Evolutionary conservation across 2,797 vertebrate species (phyloP), one percentile per base, ranked within the genome.

Genomic region (Galago senegalensis): DNA sequence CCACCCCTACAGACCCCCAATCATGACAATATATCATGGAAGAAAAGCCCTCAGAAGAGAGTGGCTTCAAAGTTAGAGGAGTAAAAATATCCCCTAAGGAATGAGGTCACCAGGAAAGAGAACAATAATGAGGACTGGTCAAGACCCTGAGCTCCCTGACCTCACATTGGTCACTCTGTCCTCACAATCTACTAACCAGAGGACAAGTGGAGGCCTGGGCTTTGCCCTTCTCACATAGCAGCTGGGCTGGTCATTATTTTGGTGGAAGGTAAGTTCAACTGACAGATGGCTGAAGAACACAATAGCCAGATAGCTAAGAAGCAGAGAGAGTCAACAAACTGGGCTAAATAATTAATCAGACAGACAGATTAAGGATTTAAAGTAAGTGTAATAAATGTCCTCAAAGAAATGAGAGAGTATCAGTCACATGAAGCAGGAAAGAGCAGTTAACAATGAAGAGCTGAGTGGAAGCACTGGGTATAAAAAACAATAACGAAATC

Each of bases 401-500:
- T 70, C 17, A 76, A 90, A 60, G 70, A 76, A 23, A 82, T 11
- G 27, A 90, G 79, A 69, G n/a, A 29, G 18, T 82, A 56, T 70
- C 61, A 21, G 61, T 81, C 69, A 25, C 21, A 34, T 67, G 61
- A 81, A 43, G 7, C 40, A 56, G 4, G 7, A 75, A 85, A 46
- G 34, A 65, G 17, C 60, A 37, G 56, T 85, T 72, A 72, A 72
- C 10, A 58, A 84, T 58, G 25, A 95, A 84, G 29, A 89, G 37
- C 20, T 25, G 29, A 85, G 21, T 58, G 72, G 43, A 90, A 91
- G 67, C 9, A 40, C 0, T 82, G 53, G 1, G 9, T 81, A 86
- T 86, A 60, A 73, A 85, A 85, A 90, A 89, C 80, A 37, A 34
- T 67, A 86, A 82, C 29, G 82, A 93, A 91, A 91, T 93, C 58